Evolutionary conservation across 2,797 vertebrate genomes (phyloP), one percentile per base, ranked within the genome.

Genomic region (Pseudochromis fuscus): DNA sequence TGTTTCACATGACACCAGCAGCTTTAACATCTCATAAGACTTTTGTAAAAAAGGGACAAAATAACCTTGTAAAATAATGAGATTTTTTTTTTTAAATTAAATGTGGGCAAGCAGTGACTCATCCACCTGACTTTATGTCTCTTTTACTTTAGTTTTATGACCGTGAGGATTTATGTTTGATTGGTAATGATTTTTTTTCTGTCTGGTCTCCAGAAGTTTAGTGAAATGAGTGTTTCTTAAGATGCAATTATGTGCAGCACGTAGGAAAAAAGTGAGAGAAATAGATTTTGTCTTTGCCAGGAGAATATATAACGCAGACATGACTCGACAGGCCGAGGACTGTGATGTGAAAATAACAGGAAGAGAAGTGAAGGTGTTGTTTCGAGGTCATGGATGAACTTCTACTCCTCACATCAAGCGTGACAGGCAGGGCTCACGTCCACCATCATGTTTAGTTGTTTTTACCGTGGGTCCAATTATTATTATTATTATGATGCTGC

Each of bases 121-220:
- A 64, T 63, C 40, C 21, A 24, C 30, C 38, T 23, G 16, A 57
- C 66, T 72, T 72, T 16, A 65, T 66, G 19, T 67, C 44, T 56
- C 58, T 72, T 80, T 82, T n/a, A 60, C 75, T 28, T 35, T 62
- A 64, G 33, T 57, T 74, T 67, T 72, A 67, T 63, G 49, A 60
- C 57, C 49, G 9, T 0, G 0, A 31, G 21, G 75, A 68, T 75
- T 55, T 55, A 35, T 56, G 16, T 79, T 57, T 64, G 55, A 84
- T 56, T 56, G 61, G n/a, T 58, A 79, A 79, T 65, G 60, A 73
- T 69, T 63, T 85, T 78, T 37, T 68, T 62, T 85, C 76, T 33
- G 46, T 61, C 57, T 67, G 3, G 13, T 70, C 62, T 71, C 13
- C 21, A 59, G 28, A 72, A 70, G 68, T 67, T 12, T 51, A 24